Base-by-base conservation (phyloP, 2,797 vertebrate species). In the Brotula barbata region DNA sequence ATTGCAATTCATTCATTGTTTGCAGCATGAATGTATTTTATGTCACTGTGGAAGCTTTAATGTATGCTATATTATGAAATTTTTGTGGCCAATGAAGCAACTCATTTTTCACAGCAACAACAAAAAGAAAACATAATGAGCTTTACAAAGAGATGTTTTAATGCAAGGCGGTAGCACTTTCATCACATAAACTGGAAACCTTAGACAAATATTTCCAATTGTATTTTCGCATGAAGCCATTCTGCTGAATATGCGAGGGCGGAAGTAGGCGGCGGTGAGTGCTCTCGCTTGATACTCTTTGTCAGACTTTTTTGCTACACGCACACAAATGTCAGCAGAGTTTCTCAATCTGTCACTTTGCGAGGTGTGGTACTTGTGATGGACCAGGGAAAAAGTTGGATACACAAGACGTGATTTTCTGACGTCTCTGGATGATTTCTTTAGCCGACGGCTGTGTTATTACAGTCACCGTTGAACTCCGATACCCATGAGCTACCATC, bases 341-440 rank as follows among this genome's bases (percentile, higher is more conserved):
- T 88, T 87, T 87, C 73, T 71, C 78, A 80, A 88, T 88, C 86
- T 90, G 87, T 90, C 88, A 88, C 72, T 82, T 46, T 13, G 39
- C 31, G 20, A 59, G 80, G 70, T 59, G 82, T 82, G 73, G 66
- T 41, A 1, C 45, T 6, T 58, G 50, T 63, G 56, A 72, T 63
- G 78, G 73, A 64, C 28, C 52, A 56, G 68, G 42, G 69, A 12
- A 43, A 71, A 49, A 1, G 22, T 15, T n/a, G 62, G 53, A 54
- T 19, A 23, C 44, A 13, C 53, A 46, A 14, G 19, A 31, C 10
- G 31, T 64, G 71, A 28, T 42, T 72, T 59, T 69, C 43, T 55
- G 58, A 75, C 62, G 33, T 42, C 37, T 51, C 40, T 25, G 28
- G 40, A 65, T 59, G 65, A 75, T 13, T 4, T 1, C 37, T 37